phyloP scores from a whole-genome alignment of 2,113 vertebrate species.

The Aegotheles bennettii region DNA sequence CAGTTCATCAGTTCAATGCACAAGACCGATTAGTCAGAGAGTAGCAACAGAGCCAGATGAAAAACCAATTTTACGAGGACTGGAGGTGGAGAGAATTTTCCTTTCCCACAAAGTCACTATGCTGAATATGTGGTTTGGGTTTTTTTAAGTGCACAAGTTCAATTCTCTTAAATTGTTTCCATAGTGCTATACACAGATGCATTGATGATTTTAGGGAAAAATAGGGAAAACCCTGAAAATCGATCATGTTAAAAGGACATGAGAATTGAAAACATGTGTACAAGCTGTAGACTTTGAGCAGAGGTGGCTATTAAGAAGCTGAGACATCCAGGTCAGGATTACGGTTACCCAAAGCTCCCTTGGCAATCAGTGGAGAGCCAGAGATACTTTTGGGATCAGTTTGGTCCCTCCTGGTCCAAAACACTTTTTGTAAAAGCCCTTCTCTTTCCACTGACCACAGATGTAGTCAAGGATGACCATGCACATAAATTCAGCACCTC shows the following conservation, averaged over 20 bases:
- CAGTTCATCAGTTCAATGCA: constrained; percentile 36
- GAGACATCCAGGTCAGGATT: neutral
- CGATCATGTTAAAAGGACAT: neutral
- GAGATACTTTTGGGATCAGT: neutral
- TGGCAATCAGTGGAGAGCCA: neutral
- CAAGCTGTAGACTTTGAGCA: neutral
- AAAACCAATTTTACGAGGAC: constrained; percentile 23
- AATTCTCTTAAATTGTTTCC: neutral
- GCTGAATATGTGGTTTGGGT: neutral
- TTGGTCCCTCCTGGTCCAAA: neutral
- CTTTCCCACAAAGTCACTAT: neutral
- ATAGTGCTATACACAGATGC: neutral
- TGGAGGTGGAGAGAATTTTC: neutral
- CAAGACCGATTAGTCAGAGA: constrained; percentile 16
- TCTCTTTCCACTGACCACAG: neutral
- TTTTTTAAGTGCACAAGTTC: neutral
- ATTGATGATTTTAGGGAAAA: neutral
- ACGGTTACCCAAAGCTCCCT: neutral
- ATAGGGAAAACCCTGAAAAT: neutral
- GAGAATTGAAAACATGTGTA: neutral
- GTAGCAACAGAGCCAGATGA: constrained; percentile 10
- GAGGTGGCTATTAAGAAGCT: neutral
- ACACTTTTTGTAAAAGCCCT: neutral
- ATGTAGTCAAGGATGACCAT: neutral
- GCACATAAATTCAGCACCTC: neutral